Conservation (phyloP, 2,888 invertebrate genomes). For the Cabera pusaria region DNA sequence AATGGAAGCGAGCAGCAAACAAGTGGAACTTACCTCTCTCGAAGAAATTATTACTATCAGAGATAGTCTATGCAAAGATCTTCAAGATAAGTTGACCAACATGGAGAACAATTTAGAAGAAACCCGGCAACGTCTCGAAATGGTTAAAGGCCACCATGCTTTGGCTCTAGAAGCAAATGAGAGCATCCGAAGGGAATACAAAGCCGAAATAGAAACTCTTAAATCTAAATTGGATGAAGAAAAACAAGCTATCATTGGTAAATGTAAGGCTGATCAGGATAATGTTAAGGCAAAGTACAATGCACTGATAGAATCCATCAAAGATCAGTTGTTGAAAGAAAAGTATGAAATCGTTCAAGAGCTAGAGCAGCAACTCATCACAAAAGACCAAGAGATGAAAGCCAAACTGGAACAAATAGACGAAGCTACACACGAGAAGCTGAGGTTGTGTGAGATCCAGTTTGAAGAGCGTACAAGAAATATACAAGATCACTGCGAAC, state of each 20-base stretch:
- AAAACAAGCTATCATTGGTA: slow-evolving; percentile 61
- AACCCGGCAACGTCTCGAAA: slow-evolving; percentile 70
- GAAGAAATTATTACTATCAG: slow-evolving; percentile 72
- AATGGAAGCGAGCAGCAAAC: slow-evolving; percentile 65
- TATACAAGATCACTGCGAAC: slow-evolving; percentile 63
- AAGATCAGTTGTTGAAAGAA: slow-evolving; percentile 59
- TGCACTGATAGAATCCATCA: slow-evolving; percentile 56
- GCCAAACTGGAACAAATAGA: slow-evolving; percentile 75
- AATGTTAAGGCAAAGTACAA: slow-evolving; percentile 61
- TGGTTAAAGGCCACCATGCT: slow-evolving; percentile 78
- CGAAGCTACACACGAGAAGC: slow-evolving; percentile 70
- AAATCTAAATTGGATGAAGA: slow-evolving; percentile 75
- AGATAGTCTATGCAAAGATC: slow-evolving; percentile 71
- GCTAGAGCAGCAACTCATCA: slow-evolving; percentile 55
- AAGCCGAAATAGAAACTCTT: slow-evolving; percentile 68
- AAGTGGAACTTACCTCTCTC: slow-evolving; percentile 65
- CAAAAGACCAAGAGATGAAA: slow-evolving; percentile 69
- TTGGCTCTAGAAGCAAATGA: slow-evolving; percentile 78
- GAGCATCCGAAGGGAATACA: slow-evolving; percentile 76
- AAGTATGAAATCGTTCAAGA: slow-evolving; percentile 61
- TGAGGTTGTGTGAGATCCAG: slow-evolving; percentile 74
- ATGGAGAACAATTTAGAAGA: slow-evolving; percentile 63
- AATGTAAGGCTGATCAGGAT: slow-evolving; percentile 65
- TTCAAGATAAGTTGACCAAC: slow-evolving; percentile 67
- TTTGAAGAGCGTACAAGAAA: slow-evolving; percentile 68